Conservation (phyloP, 2,888 invertebrate species). For the Hydraecia micacea region DNA sequence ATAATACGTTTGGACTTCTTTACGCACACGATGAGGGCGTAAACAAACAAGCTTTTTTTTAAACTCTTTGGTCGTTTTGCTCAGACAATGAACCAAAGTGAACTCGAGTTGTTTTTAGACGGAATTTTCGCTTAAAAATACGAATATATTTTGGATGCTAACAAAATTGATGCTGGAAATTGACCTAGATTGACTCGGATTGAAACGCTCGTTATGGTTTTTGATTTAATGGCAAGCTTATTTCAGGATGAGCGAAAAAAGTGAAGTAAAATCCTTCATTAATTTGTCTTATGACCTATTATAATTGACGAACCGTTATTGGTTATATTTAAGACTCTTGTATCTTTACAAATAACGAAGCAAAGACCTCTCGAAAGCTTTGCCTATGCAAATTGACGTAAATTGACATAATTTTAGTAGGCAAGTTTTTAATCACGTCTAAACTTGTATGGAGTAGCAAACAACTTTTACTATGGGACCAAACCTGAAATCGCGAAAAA, state of each 20-base stretch:
- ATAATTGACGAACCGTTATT: neutral
- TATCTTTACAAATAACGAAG: too few species aligned
- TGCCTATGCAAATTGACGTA: too few species aligned
- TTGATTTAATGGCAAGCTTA: slow-evolving; percentile 11
- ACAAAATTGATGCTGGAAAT: slow-evolving; percentile 25
- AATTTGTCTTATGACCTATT: neutral
- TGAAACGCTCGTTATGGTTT: slow-evolving; percentile 6
- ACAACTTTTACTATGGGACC: too few species aligned
- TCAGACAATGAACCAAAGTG: slow-evolving; percentile 4
- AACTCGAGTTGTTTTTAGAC: neutral
- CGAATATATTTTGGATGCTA: slow-evolving; percentile 19
- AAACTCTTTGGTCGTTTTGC: neutral
- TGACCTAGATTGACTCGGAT: slow-evolving; percentile 10
- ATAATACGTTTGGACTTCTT: slow-evolving; percentile 9
- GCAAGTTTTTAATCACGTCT: too few species aligned
- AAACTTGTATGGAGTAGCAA: too few species aligned
- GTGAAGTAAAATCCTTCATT: neutral
- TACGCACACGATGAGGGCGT: slow-evolving; percentile 9
- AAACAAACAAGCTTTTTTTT: slow-evolving; percentile 15
- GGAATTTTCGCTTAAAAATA: slow-evolving; percentile 26
- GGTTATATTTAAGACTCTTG: neutral
- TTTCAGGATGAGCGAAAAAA: neutral
- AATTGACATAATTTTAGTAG: too few species aligned
- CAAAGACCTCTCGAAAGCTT: too few species aligned
- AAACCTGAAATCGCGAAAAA: too few species aligned